Conservation (phyloP, 2,797 vertebrate species). For the Rousettus madagascariensis region DNA sequence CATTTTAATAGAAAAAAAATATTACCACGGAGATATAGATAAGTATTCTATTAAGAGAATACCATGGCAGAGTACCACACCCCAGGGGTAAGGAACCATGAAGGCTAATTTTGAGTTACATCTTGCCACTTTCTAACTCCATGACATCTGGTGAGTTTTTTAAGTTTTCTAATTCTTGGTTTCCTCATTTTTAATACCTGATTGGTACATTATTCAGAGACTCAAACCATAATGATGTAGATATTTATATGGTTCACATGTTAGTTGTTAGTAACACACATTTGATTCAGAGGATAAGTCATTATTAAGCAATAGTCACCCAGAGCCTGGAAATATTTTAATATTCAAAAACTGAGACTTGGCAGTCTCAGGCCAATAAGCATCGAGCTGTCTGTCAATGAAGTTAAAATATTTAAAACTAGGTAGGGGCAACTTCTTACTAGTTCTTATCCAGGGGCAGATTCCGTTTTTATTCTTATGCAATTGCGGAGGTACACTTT, state of each 20-base stretch:
- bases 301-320: conserved; percentile 53
- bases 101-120: not conserved
- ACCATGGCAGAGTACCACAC: not conserved
- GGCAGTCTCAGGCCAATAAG: not conserved
- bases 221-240: conserved; percentile 25
- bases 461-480: not conserved
- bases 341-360: conserved; percentile 27
- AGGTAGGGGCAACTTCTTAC: not conserved
- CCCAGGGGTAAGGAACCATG: not conserved
- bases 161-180: conserved; percentile 41
- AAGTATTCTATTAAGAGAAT: not conserved
- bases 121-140: not conserved
- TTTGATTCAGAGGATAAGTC: conserved; percentile 43
- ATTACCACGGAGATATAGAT: not conserved
- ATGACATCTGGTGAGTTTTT: conserved; percentile 23
- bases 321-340: conserved; percentile 63
- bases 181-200: conserved; percentile 49
- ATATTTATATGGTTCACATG: conserved; percentile 44
- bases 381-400: not conserved
- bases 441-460: not conserved
- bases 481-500: not conserved
- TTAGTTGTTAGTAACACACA: conserved; percentile 52
- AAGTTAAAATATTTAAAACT: not conserved
- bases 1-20: not conserved
- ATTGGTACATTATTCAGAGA: conserved; percentile 54